These are phyloP conservation scores for Heliconius cydno DNA, from an alignment of 2,888 invertebrate species.

Conservation along the genomic window DNA sequence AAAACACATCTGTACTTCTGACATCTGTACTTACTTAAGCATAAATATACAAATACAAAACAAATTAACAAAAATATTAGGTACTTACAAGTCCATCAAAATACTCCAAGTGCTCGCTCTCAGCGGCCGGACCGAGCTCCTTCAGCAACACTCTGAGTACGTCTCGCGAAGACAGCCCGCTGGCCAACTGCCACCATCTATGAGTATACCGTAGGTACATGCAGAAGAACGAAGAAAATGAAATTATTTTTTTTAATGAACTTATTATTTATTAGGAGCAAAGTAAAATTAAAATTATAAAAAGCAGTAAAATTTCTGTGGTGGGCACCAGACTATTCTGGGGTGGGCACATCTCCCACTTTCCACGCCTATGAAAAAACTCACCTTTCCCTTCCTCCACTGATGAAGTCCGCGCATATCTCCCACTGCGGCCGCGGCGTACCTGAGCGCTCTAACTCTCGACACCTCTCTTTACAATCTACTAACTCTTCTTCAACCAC, in stretches of 20 bases:
- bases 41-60: not conserved
- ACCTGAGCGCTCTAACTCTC: constrained; percentile 75
- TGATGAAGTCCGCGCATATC: constrained; percentile 77
- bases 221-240: not conserved
- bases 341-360: no score
- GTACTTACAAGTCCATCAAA: constrained; percentile 75
- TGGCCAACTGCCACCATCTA: constrained; percentile 76
- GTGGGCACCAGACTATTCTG: no score
- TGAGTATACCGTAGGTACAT: not conserved
- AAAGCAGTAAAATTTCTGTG: no score
- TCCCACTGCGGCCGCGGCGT: constrained; percentile 80
- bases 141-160: constrained; percentile 72
- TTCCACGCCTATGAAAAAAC: not conserved
- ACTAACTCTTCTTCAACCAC: constrained; percentile 67
- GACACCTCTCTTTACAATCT: constrained; percentile 72
- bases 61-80: not conserved
- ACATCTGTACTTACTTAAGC: not conserved
- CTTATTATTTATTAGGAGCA: no score
- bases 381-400: constrained; percentile 75
- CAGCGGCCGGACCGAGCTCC: constrained; percentile 78
- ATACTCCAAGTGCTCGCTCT: constrained; percentile 73
- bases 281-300: no score
- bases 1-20: no score
- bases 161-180: constrained; percentile 71
- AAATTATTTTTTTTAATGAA: no score